A percentile compares a stretch with the other conserved stretches of the same genome.
Conservation (phyloP, 2,888 invertebrate species). For the Sinelater perroti region DNA sequence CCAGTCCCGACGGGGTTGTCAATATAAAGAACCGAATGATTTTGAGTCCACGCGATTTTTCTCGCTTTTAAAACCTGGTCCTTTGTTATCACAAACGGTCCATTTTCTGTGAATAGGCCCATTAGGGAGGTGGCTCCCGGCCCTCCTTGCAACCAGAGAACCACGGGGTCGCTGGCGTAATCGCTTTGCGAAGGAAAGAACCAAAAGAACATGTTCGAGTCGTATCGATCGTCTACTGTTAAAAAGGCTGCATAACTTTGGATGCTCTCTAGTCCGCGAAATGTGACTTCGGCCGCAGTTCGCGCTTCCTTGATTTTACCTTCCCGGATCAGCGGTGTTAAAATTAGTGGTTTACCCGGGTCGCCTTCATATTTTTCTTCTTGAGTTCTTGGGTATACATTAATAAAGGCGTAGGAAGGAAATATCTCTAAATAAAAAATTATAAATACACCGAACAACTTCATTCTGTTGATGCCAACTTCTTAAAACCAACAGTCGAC, state of each 20-base stretch:
- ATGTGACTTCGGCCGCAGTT: conserved; percentile 64
- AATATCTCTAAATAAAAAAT: too few relatives aligned
- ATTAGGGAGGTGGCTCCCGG: conserved; percentile 83
- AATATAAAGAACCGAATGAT: conserved; percentile 84
- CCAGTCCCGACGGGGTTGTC: conserved; percentile 95
- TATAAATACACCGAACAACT: too few relatives aligned
- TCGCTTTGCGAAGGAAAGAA: conserved; percentile 78
- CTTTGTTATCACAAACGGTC: conserved; percentile 71
- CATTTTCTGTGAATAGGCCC: conserved; percentile 85
- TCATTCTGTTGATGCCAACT: too few relatives aligned
- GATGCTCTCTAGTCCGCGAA: conserved; percentile 67
- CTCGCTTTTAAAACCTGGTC: conserved; percentile 63
- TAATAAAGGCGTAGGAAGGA: too few relatives aligned
- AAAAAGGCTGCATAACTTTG: conserved; percentile 81
- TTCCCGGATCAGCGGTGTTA: conserved; percentile 77
- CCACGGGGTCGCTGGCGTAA: conserved; percentile 70
- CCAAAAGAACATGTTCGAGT: conserved; percentile 92
- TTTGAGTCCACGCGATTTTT: conserved; percentile 81
- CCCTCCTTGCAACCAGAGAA: conserved; percentile 88
- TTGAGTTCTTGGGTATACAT: too few relatives aligned
- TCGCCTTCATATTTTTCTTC: too few relatives aligned
- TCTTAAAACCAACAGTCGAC: too few relatives aligned
- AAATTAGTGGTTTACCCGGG: conserved; percentile 70
- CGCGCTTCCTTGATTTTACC: conserved; percentile 73
- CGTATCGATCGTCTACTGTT: conserved; percentile 79